phyloP scores from a whole-genome alignment of 2,113 vertebrate species.

The Argyrosomus japonicus region DNA sequence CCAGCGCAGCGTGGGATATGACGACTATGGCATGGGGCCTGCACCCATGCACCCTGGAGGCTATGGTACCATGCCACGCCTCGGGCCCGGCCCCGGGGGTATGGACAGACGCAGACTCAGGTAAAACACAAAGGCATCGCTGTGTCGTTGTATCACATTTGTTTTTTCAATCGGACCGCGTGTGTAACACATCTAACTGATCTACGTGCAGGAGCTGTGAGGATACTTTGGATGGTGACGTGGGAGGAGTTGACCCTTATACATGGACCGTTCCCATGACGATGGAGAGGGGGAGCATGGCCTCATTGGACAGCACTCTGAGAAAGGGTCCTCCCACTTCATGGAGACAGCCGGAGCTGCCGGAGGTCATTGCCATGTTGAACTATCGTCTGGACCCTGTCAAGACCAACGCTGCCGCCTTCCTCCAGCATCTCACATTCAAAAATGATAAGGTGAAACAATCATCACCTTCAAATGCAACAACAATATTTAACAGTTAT shows the following conservation, averaged over 20 bases:
- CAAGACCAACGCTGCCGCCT: slow-evolving; percentile 95
- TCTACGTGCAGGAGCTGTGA: slow-evolving; percentile 89
- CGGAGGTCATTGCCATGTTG: slow-evolving; percentile 97
- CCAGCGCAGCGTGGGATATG: slow-evolving; percentile 92
- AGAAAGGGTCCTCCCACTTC: slow-evolving; percentile 86
- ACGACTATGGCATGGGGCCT: slow-evolving; percentile 90
- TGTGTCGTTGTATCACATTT: background rate
- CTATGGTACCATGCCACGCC: slow-evolving; percentile 91
- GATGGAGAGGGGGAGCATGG: slow-evolving; percentile 92
- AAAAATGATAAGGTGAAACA: slow-evolving; percentile 91
- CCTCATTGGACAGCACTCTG: slow-evolving; percentile 93
- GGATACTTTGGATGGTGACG: slow-evolving; percentile 92
- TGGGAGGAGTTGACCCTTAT: slow-evolving; percentile 88
- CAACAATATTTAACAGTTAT: too few relatives aligned
- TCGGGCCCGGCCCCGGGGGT: slow-evolving; percentile 76
- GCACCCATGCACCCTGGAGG: slow-evolving; percentile 85
- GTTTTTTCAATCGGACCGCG: background rate
- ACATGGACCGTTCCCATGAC: slow-evolving; percentile 87
- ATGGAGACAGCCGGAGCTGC: slow-evolving; percentile 96
- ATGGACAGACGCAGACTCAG: slow-evolving; percentile 89
- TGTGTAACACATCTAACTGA: fast-evolving
- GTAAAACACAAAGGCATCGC: slow-evolving; percentile 72
- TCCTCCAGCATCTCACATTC: slow-evolving; percentile 96
- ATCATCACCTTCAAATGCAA: background rate
- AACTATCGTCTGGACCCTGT: slow-evolving; percentile 94